Conservation (phyloP, 2,888 invertebrate genomes). For the Pecten maximus region DNA sequence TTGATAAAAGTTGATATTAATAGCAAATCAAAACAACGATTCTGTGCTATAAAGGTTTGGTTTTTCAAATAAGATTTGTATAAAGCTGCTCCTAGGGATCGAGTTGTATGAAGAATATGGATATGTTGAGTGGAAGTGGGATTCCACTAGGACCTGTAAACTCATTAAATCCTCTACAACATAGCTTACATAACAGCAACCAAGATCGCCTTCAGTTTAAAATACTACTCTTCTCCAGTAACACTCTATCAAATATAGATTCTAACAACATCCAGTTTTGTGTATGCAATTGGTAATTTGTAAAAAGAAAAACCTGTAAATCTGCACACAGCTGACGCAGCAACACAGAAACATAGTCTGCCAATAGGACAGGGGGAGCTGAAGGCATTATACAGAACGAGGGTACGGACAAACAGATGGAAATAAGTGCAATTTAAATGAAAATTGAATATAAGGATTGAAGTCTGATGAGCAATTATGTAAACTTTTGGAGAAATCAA, state of each 20-base stretch:
- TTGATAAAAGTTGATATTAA: too few relatives aligned
- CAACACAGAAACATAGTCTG: background rate
- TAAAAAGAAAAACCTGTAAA: background rate
- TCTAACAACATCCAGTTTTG: background rate
- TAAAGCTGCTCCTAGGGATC: background rate
- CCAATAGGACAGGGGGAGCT: background rate
- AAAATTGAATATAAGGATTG: slow-evolving; percentile 25
- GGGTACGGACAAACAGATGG: background rate
- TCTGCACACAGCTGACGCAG: background rate
- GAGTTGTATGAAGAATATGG: background rate
- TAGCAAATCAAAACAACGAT: too few relatives aligned
- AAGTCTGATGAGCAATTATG: slow-evolving; percentile 33
- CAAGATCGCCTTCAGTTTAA: background rate
- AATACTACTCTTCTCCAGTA: background rate
- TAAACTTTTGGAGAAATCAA: background rate
- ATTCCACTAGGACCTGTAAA: background rate
- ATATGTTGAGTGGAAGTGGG: too few relatives aligned
- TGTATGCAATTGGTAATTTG: background rate
- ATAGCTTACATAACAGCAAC: background rate
- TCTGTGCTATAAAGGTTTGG: background rate
- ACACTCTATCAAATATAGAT: background rate
- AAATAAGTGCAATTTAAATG: slow-evolving; percentile 24
- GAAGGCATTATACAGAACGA: background rate
- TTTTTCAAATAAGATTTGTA: background rate
- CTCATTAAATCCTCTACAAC: background rate